A percentile compares a stretch with the other conserved stretches of the same genome.
phyloP scores from a whole-genome alignment of 2,888 invertebrate species.

The Lasioglossum calceatum region DNA sequence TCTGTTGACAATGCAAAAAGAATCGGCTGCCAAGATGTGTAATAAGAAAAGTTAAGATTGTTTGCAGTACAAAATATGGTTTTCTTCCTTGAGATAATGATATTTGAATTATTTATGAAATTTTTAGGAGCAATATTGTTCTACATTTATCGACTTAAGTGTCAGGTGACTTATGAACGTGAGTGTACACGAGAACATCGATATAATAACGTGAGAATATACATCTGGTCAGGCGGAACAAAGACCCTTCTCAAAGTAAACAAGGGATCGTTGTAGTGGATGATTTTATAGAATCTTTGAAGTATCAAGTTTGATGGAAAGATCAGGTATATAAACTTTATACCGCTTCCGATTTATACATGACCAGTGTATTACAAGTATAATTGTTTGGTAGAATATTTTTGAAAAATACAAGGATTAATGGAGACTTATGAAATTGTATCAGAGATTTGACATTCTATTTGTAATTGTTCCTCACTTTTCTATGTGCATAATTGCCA shows the following conservation, averaged over 20 bases:
- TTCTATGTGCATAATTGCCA: too few species aligned
- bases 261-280: background rate
- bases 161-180: conserved; percentile 16
- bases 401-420: background rate
- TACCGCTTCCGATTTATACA: background rate
- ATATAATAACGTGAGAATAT: conserved; percentile 46
- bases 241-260: conserved; percentile 27
- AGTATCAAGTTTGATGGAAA: background rate
- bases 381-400: background rate
- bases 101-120: too few species aligned
- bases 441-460: background rate
- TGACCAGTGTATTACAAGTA: background rate
- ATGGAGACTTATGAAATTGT: background rate
- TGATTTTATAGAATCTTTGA: background rate
- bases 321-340: background rate
- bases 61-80: background rate
- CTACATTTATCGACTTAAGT: background rate
- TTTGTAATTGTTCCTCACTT: background rate
- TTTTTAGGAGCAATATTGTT: background rate
- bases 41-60: background rate
- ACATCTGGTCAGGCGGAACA: conserved; percentile 31
- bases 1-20: too few species aligned
- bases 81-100: background rate
- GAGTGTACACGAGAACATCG: background rate
- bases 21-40: too few species aligned